Evolutionary conservation across 2,113 vertebrate genomes (phyloP).

Genomic region (Sterrhoptilus dennistouni): DNA sequence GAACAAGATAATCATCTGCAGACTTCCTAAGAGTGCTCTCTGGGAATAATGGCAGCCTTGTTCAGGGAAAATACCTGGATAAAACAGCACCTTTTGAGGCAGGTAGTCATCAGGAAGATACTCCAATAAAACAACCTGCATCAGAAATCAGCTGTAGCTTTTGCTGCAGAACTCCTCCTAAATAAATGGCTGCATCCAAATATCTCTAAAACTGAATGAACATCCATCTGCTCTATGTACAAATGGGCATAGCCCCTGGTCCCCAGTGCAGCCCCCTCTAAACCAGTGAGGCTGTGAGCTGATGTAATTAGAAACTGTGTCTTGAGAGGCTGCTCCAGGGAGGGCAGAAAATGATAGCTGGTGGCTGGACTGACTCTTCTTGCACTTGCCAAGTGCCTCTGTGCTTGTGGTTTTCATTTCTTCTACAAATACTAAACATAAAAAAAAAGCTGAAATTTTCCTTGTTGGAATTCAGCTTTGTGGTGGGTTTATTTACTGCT

Average conservation of each 20-base stretch:
- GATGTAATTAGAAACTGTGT: not conserved
- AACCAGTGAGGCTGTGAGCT: not conserved
- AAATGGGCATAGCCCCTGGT: not conserved
- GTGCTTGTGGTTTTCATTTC: not conserved
- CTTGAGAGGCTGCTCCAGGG: not conserved
- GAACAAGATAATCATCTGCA: constrained; percentile 1
- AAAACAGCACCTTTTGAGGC: not conserved
- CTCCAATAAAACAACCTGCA: not conserved
- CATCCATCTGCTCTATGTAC: rapidly evolving
- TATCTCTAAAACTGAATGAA: not conserved
- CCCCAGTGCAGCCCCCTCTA: not conserved
- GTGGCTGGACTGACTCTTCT: rapidly evolving
- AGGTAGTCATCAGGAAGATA: not conserved
- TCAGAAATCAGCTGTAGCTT: not conserved
- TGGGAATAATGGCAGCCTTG: constrained; percentile 40
- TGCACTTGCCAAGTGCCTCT: not conserved
- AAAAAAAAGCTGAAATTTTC: not conserved
- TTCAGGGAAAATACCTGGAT: not conserved
- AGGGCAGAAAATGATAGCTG: not conserved
- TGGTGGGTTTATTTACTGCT: not conserved
- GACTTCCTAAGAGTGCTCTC: not conserved
- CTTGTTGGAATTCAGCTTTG: not conserved
- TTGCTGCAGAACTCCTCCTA: not conserved
- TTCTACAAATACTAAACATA: not conserved
- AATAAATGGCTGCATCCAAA: not conserved